phyloP scores from a whole-genome alignment of 2,888 invertebrate genomes.

The Dichetophora obliterata region DNA sequence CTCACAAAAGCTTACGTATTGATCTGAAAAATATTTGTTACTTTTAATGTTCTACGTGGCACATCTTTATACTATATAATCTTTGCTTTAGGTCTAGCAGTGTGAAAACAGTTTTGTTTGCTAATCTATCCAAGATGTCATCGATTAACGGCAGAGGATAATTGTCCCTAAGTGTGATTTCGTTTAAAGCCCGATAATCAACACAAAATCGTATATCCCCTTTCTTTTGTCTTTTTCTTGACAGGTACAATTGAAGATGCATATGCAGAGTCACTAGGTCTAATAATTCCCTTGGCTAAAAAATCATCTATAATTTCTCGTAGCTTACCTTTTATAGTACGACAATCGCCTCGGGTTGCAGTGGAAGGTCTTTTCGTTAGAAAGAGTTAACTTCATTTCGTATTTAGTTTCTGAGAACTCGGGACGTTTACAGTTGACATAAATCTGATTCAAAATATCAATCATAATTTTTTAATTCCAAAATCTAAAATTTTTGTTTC shows the following conservation, averaged over 20 bases:
- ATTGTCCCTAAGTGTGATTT: too few relatives aligned
- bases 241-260: constrained; percentile 37
- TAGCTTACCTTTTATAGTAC: constrained; percentile 29
- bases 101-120: too few relatives aligned
- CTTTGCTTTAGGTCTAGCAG: too few relatives aligned
- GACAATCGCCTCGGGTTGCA: constrained; percentile 26
- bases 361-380: not conserved
- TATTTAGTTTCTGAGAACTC: not conserved
- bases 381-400: not conserved
- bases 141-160: too few relatives aligned
- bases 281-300: constrained; percentile 28
- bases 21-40: too few relatives aligned
- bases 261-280: constrained; percentile 36
- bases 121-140: too few relatives aligned
- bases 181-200: too few relatives aligned
- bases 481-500: not conserved
- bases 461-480: not conserved
- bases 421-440: not conserved
- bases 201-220: too few relatives aligned
- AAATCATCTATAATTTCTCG: constrained; percentile 35
- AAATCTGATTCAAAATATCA: not conserved
- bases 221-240: constrained; percentile 24
- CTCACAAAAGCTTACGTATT: too few relatives aligned
- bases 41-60: too few relatives aligned
- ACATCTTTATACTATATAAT: too few relatives aligned